Percentiles rank a stretch among this genome's conserved stretches.
phyloP scores from a whole-genome alignment of 2,113 vertebrate species.

The Danionella cerebrum region DNA sequence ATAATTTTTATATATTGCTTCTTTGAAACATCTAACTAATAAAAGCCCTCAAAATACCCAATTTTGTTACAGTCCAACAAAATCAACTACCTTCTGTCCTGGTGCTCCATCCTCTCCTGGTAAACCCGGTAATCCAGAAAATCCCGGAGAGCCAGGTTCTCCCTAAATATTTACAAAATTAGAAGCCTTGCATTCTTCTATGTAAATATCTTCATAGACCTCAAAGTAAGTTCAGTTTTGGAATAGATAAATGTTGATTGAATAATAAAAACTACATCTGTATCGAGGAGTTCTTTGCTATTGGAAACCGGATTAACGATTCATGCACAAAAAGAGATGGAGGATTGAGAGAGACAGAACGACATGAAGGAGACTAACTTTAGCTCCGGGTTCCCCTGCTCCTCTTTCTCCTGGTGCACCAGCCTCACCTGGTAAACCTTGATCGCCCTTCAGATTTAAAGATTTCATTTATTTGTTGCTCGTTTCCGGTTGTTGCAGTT shows the following conservation, averaged over 20 bases:
- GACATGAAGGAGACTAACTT: constrained; percentile 49
- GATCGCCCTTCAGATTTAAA: constrained; percentile 60
- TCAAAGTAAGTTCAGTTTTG: not conserved
- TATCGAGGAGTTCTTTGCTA: not conserved
- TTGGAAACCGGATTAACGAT: not conserved
- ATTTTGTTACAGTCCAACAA: not conserved
- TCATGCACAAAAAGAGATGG: not conserved
- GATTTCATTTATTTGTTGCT: not conserved
- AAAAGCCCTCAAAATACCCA: not conserved
- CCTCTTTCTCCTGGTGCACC: constrained; percentile 72
- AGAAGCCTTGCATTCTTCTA: not conserved
- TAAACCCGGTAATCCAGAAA: constrained; percentile 72
- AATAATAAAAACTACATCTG: not conserved
- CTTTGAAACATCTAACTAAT: too few relatives aligned
- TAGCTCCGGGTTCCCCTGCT: constrained; percentile 66
- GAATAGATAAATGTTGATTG: not conserved
- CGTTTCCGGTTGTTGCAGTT: too few relatives aligned
- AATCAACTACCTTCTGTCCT: constrained; percentile 77
- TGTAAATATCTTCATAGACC: not conserved
- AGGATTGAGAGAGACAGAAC: not conserved
- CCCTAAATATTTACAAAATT: constrained; percentile 55
- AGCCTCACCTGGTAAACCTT: constrained; percentile 72
- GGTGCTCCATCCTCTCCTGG: constrained; percentile 78
- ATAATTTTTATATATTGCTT: too few relatives aligned
- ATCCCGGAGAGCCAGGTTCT: constrained; percentile 68